Conservation (phyloP, 1,140 invertebrate species). For the Anadara kagoshimensis region DNA sequence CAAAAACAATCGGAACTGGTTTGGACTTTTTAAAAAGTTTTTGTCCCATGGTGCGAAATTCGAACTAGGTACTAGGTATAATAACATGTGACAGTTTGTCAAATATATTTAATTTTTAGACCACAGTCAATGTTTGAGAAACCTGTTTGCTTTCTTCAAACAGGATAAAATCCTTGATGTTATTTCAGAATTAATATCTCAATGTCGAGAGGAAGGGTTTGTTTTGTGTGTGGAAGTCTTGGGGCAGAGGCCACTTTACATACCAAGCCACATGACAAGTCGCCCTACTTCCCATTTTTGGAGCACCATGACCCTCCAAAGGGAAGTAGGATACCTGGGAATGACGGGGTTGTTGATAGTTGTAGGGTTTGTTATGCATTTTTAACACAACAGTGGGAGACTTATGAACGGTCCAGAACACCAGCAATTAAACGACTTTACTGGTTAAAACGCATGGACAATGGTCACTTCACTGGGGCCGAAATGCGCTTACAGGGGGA, state of each 20-base stretch:
- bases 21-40: too few relatives aligned
- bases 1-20: too few relatives aligned
- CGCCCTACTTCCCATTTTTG: conserved; percentile 89
- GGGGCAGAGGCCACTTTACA: conserved; percentile 83
- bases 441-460: conserved; percentile 92
- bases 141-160: too few relatives aligned
- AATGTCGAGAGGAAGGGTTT: conserved; percentile 68
- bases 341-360: conserved; percentile 76
- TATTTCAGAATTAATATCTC: too few relatives aligned
- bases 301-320: conserved; percentile 88
- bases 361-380: conserved; percentile 91
- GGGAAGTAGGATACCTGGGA: conserved; percentile 77
- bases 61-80: too few relatives aligned
- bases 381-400: conserved; percentile 91
- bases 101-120: too few relatives aligned
- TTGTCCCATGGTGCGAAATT: too few relatives aligned
- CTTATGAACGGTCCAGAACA: conserved; percentile 87
- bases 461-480: conserved; percentile 90
- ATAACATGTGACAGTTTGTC: too few relatives aligned
- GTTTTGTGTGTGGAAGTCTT: conserved; percentile 89
- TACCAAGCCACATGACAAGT: conserved; percentile 78
- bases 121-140: too few relatives aligned
- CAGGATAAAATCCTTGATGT: too few relatives aligned
- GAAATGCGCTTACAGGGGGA: conserved; percentile 92
- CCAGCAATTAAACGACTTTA: conserved; percentile 91